These are phyloP conservation scores for Pantelozetes paolii DNA, from an alignment of 2,888 invertebrate genomes.

Conservation along the genomic window DNA sequence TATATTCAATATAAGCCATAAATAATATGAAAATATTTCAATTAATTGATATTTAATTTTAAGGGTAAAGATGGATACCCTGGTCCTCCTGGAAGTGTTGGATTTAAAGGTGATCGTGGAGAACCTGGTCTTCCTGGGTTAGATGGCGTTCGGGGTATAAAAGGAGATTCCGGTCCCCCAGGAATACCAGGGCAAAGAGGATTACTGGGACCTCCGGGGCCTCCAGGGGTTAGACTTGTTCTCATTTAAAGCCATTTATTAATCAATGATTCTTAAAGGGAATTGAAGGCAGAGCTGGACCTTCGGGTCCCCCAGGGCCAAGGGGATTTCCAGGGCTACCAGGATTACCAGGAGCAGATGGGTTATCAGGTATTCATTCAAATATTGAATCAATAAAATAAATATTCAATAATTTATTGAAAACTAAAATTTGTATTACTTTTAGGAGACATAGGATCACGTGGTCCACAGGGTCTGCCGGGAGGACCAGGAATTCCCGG, in stretches of 20 bases:
- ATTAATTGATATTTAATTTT: too few species aligned
- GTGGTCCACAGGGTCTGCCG: constrained; percentile 65
- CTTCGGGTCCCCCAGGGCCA: constrained; percentile 73
- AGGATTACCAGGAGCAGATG: constrained; percentile 73
- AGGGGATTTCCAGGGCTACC: constrained; percentile 70
- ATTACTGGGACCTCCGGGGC: constrained; percentile 55
- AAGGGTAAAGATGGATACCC: constrained; percentile 40
- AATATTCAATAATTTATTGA: constrained; percentile 41
- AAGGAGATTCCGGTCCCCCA: constrained; percentile 58
- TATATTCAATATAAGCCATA: not conserved
- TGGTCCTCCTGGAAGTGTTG: constrained; percentile 38
- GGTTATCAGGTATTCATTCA: constrained; percentile 58
- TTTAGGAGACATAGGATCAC: constrained; percentile 60
- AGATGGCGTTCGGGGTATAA: constrained; percentile 76
- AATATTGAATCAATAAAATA: too few species aligned
- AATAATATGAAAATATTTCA: too few species aligned
- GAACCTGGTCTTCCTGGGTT: constrained; percentile 71
- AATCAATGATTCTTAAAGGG: constrained; percentile 39
- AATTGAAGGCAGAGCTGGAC: constrained; percentile 50
- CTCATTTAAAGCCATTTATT: not conserved
- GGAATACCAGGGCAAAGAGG: constrained; percentile 57
- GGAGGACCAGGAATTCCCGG: constrained; percentile 53
- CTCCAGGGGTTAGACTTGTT: constrained; percentile 44
- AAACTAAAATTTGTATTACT: not conserved
- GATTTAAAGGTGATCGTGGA: constrained; percentile 63